These are phyloP conservation scores for Hyperoodon ampullatus DNA, from an alignment of 2,113 vertebrate species.

Conservation along the genomic window DNA sequence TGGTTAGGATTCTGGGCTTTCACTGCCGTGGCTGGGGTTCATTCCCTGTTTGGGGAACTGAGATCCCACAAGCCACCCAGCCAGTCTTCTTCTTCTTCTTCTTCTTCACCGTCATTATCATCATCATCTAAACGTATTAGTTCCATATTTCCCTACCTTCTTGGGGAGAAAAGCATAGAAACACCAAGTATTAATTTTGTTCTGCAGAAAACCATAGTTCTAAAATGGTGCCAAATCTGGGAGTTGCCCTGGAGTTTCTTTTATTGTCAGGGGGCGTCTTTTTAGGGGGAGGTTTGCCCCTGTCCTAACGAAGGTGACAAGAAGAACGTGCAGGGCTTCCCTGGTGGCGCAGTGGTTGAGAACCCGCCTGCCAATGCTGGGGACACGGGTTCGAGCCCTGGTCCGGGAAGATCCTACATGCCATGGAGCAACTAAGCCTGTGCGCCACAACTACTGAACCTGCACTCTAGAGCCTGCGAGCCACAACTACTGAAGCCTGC, in stretches of 20 bases:
- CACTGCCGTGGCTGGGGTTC: neutral
- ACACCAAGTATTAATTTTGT: neutral
- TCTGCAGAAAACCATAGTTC: neutral
- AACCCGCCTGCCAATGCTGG: no score
- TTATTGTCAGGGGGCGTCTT: neutral
- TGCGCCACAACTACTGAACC: no score
- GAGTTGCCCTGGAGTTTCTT: neutral
- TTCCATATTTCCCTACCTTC: neutral
- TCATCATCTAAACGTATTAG: neutral
- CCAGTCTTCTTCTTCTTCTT: neutral
- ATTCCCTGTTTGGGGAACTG: neutral
- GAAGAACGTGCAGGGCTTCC: neutral
- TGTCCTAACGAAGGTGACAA: neutral
- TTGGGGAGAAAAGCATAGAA: neutral
- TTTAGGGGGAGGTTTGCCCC: neutral
- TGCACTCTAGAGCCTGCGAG: no score
- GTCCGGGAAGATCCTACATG: no score
- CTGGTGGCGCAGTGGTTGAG: no score
- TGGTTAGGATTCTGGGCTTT: neutral
- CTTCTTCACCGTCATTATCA: fast-evolving
- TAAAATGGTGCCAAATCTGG: neutral
- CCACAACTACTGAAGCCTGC: no score
- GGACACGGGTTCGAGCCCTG: no score
- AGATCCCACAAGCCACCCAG: neutral
- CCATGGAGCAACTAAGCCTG: no score